These are phyloP conservation scores for Rhagophthalmus giganteus DNA, from an alignment of 2,888 invertebrate genomes.

Conservation along the genomic window DNA sequence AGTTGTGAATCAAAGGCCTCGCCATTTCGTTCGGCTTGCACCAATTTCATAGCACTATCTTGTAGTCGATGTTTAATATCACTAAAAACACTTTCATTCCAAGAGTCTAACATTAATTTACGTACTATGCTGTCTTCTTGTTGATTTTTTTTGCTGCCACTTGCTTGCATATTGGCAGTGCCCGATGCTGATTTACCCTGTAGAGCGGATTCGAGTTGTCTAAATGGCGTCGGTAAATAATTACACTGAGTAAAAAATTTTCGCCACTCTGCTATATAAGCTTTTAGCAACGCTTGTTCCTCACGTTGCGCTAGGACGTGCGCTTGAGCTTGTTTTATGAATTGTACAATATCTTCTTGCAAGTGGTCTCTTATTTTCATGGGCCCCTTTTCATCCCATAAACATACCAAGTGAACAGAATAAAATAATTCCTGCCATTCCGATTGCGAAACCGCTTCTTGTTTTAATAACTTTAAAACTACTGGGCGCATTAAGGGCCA, in stretches of 20 bases:
- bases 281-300: conserved; percentile 92
- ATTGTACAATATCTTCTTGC: conserved; percentile 90
- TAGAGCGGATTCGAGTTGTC: conserved; percentile 85
- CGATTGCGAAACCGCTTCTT: conserved; percentile 87
- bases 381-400: conserved; percentile 97
- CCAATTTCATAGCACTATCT: conserved; percentile 96
- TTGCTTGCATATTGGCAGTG: conserved; percentile 42
- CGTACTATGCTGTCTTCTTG: conserved; percentile 90
- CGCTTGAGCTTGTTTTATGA: conserved; percentile 90
- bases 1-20: conserved; percentile 97
- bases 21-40: conserved; percentile 95
- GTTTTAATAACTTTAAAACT: conserved; percentile 89
- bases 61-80: conserved; percentile 92
- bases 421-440: conserved; percentile 99
- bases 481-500: conserved; percentile 96
- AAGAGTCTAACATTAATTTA: conserved; percentile 95
- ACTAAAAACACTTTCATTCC: conserved; percentile 96
- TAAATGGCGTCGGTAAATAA: conserved; percentile 94
- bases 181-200: conserved; percentile 64
- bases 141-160: conserved; percentile 59
- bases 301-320: conserved; percentile 89
- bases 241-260: conserved; percentile 98
- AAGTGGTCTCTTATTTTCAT: conserved; percentile 85
- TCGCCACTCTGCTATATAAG: conserved; percentile 97
- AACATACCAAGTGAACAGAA: conserved; percentile 91